Evolutionary conservation across 2,888 invertebrate genomes (phyloP).

Genomic region (Anorthoa munda): DNA sequence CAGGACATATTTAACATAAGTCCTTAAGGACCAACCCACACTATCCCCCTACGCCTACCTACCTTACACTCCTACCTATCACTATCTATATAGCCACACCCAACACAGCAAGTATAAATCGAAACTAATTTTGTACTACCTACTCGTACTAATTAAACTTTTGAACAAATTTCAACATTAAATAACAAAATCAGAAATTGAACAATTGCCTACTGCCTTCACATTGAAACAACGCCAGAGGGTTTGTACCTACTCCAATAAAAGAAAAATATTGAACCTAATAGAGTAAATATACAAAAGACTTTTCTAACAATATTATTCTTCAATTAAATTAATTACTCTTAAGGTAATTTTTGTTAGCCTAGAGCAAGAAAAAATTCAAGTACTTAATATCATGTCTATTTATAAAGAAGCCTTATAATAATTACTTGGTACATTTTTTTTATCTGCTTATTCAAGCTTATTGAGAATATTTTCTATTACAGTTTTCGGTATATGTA

Average conservation of each 20-base stretch:
- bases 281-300: conserved; percentile 11
- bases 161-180: not conserved
- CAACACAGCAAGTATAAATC: not conserved
- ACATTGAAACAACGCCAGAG: conserved; percentile 2
- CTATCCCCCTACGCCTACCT: too few relatives aligned
- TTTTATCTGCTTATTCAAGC: not conserved
- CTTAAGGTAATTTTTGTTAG: conserved; percentile 27
- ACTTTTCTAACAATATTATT: conserved; percentile 5
- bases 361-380: not conserved
- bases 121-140: not conserved
- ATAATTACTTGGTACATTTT: not conserved
- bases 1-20: not conserved
- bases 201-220: not conserved
- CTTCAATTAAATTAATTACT: conserved; percentile 3
- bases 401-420: not conserved
- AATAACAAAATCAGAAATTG: not conserved
- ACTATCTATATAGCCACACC: not conserved
- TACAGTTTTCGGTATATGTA: not conserved
- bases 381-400: not conserved
- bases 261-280: conserved; percentile 17
- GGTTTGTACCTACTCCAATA: not conserved
- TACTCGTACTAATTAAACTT: not conserved
- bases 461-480: not conserved
- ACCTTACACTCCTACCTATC: too few relatives aligned
- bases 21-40: not conserved